These are phyloP conservation scores for Hyles vespertilio DNA, from an alignment of 1,140 invertebrate genomes.

Conservation along the genomic window DNA sequence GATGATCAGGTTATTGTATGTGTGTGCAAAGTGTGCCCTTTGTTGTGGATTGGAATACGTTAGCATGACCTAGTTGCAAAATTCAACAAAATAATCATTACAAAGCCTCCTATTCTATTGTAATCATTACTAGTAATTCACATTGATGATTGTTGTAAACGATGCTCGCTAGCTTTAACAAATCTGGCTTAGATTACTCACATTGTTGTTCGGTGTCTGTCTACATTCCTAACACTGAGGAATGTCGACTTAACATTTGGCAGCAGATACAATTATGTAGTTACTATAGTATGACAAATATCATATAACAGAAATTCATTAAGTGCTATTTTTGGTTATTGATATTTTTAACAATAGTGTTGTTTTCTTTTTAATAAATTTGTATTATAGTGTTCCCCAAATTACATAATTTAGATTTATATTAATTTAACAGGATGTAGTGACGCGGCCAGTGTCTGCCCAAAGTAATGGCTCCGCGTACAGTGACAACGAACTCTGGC, in stretches of 20 bases:
- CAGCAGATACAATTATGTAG: too few species aligned
- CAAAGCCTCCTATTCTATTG: too few species aligned
- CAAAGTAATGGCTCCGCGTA: conserved; percentile 71
- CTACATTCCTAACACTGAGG: background rate
- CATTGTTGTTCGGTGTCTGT: conserved; percentile 14
- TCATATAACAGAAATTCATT: too few species aligned
- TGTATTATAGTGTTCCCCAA: background rate
- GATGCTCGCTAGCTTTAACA: conserved; percentile 17
- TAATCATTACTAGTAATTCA: too few species aligned
- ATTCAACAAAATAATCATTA: conserved; percentile 2
- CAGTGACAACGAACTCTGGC: conserved; percentile 74
- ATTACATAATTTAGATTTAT: background rate
- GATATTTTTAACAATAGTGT: too few species aligned
- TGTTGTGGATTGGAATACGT: conserved; percentile 39
- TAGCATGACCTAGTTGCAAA: conserved; percentile 38
- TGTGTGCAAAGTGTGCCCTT: conserved; percentile 48
- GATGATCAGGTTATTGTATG: conserved; percentile 58
- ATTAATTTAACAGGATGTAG: conserved; percentile 48
- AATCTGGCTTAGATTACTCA: conserved; percentile 13
- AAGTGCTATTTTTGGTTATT: too few species aligned
- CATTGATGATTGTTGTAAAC: background rate
- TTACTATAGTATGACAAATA: too few species aligned
- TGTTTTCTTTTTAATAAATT: too few species aligned
- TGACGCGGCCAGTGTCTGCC: conserved; percentile 63
- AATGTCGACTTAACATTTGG: too few species aligned